A percentile compares a stretch with the other conserved stretches of the same genome.
These are phyloP conservation scores for Catocala sponsa DNA, from an alignment of 2,888 invertebrate species.

Conservation along the genomic window DNA sequence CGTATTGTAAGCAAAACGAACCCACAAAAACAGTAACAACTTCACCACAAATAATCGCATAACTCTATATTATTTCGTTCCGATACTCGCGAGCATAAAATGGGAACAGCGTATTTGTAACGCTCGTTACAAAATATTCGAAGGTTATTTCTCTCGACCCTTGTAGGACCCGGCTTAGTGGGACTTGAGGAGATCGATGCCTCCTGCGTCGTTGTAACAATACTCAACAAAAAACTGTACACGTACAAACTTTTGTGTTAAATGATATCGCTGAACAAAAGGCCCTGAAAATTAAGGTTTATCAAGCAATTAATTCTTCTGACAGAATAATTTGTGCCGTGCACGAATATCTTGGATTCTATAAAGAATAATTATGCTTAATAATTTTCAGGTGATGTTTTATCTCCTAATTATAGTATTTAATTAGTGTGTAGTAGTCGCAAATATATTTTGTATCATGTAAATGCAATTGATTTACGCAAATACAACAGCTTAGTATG, in stretches of 20 bases:
- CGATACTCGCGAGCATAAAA: constrained; percentile 63
- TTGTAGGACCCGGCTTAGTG: constrained; percentile 71
- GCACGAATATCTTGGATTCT: background rate
- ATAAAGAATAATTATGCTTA: background rate
- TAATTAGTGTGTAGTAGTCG: no score
- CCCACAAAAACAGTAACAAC: constrained; percentile 20
- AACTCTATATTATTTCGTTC: constrained; percentile 59
- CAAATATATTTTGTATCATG: no score
- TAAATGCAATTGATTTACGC: no score
- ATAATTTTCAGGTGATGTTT: background rate
- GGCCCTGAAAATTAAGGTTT: background rate
- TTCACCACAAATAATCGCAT: constrained; percentile 46
- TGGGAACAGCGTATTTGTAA: constrained; percentile 63
- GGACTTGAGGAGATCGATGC: constrained; percentile 72
- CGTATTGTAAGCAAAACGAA: background rate
- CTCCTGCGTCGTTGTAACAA: constrained; percentile 55
- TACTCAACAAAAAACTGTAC: constrained; percentile 48
- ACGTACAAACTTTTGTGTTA: constrained; percentile 19
- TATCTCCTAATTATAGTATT: background rate
- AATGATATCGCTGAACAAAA: constrained; percentile 9
- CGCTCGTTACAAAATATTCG: constrained; percentile 69
- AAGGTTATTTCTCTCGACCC: constrained; percentile 70
- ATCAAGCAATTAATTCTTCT: constrained; percentile 1
- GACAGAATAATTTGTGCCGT: constrained; percentile 5
- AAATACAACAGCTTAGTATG: no score